These are phyloP conservation scores for Lampropteryx suffumata DNA, from an alignment of 2,888 invertebrate genomes.

Conservation along the genomic window DNA sequence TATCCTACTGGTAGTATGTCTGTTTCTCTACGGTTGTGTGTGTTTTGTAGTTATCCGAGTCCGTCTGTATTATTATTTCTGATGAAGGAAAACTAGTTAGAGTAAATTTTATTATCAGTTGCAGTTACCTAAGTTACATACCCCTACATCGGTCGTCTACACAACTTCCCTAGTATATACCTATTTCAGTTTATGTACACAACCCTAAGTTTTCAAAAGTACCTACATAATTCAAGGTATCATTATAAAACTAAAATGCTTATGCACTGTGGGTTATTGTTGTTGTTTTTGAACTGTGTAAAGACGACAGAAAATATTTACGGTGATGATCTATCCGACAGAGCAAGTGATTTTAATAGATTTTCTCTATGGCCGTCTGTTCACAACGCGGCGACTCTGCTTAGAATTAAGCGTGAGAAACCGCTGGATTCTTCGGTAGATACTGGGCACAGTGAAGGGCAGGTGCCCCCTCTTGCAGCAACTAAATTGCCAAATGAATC, in stretches of 20 bases:
- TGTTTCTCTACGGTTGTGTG: too few relatives aligned
- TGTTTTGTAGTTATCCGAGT: too few relatives aligned
- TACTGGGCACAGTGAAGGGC: conserved; percentile 41
- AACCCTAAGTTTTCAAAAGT: too few relatives aligned
- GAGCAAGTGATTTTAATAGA: conserved; percentile 42
- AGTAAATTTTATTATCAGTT: too few relatives aligned
- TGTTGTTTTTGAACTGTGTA: conserved; percentile 53
- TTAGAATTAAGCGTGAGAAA: conserved; percentile 46
- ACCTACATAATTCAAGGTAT: neutral
- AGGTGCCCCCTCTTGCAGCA: conserved; percentile 37
- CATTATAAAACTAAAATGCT: conserved; percentile 40
- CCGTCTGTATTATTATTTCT: too few relatives aligned
- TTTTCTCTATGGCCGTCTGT: conserved; percentile 63
- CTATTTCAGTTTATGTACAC: too few relatives aligned
- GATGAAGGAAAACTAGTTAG: too few relatives aligned
- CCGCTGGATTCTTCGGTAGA: conserved; percentile 11
- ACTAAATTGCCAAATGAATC: conserved; percentile 2
- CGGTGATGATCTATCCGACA: conserved; percentile 27
- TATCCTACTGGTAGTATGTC: too few relatives aligned
- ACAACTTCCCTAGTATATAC: too few relatives aligned
- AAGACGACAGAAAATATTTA: conserved; percentile 44
- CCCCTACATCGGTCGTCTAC: too few relatives aligned
- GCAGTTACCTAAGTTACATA: too few relatives aligned
- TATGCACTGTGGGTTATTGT: conserved; percentile 49
- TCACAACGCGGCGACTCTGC: conserved; percentile 51